Evolutionary conservation across 2,888 invertebrate species (phyloP), one percentile per base, ranked within the genome.

Genomic region (Drosophila acutilabella): DNA sequence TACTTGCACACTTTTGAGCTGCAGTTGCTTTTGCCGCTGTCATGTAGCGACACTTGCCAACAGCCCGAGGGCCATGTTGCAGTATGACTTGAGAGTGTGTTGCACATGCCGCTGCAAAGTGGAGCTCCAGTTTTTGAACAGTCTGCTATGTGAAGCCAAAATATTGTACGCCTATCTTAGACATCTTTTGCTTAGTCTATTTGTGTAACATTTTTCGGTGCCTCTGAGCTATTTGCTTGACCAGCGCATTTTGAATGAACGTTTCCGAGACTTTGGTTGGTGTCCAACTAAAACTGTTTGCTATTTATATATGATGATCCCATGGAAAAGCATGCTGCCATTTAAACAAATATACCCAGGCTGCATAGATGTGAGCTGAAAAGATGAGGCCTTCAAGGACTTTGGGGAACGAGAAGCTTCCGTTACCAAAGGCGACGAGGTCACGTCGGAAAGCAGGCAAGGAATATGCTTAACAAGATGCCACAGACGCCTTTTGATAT

Each of bases 401-500:
- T 36, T 14, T 2, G 60, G 66, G 62, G 73, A 30, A 30, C 30
- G 7, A 30, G 36, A 36, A 36, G 4, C 8, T 54, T 7, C 52
- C 53, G 41, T 53, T 59, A 40, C 44, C 62, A 59, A 52, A 67
- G 67, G 59, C 38, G 20, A 10, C 20, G 18, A 13, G 56, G 44
- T 13, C 18, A 47, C 6, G 18, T n/a, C 44, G 33, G 36, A 40
- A 13, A 52, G 18, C 38, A 44, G n/a, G 2, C 40, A 45, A 48
- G 60, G 51, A 65, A 69, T 66, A 67, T 47, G 58, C 41, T 64
- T 47, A 68, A 40, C 57, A 42, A 36, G 30, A 30, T 30, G 80
- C 62, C 68, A 50, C 52, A 71, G 73, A 84, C 71, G 82, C 66
- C 89, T 81, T 89, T 85, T 85, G 78, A 85, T 85, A 88, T 85